Conservation (phyloP, 2,888 invertebrate species). For the Drosophila recens region DNA sequence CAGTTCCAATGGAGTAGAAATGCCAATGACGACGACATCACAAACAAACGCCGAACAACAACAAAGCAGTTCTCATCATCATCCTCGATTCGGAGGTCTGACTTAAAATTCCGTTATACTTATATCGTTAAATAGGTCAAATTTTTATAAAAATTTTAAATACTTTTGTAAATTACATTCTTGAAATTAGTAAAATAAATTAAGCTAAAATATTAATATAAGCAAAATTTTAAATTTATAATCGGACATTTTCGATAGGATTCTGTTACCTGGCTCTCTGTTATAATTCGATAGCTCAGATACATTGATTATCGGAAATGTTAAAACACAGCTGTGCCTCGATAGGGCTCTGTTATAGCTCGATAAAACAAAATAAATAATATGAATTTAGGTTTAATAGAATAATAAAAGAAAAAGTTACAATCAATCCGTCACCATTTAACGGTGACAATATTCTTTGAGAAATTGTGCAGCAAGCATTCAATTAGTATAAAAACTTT, state of each 20-base stretch:
- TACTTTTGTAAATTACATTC: conserved; percentile 30
- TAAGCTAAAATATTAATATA: background rate
- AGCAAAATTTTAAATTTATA: no score
- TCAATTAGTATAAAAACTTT: no score
- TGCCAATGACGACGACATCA: background rate
- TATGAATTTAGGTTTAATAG: no score
- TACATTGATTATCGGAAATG: no score
- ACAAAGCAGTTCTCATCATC: conserved; percentile 11
- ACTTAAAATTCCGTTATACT: conserved; percentile 20
- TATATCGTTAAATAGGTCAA: conserved; percentile 21
- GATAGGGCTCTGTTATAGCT: background rate
- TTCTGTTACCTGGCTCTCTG: no score
- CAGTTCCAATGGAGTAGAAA: conserved; percentile 32
- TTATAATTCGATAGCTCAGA: no score
- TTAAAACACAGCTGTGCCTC: background rate
- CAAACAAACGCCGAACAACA: conserved; percentile 11
- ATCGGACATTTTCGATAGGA: background rate
- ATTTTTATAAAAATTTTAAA: conserved; percentile 38
- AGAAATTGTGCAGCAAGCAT: no score
- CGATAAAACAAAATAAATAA: no score
- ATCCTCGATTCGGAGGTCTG: conserved; percentile 30
- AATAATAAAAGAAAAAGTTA: no score
- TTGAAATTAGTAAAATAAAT: conserved; percentile 22
- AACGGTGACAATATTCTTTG: no score
- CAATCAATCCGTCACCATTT: no score